Base-by-base conservation (phyloP, 2,888 invertebrate genomes). In the Hydrotaea diabolus region DNA sequence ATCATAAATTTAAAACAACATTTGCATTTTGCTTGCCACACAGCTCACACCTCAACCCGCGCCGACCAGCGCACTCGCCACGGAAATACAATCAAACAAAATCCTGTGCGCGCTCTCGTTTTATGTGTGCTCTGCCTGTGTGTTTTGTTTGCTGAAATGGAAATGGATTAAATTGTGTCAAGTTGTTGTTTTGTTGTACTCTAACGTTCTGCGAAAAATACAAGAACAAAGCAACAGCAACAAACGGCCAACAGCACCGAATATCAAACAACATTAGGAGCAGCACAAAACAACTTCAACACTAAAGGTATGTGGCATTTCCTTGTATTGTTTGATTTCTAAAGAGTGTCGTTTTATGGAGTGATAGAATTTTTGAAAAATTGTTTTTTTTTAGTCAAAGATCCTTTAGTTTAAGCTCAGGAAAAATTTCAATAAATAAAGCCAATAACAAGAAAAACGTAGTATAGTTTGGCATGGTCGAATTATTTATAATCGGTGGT, bases 101-200 rank as follows among this genome's bases (percentile, higher is more conserved):
- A 21, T 13, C 13, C 23, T 4, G 69, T 21, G 46, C 23, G 15
- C 31, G 23, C 23, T 43, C n/a, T 66, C 39, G 66, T 66, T 66
- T 43, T 66, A 4, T 15, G 23, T 26, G 26, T 69, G 11, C n/a
- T n/a, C n/a, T n/a, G n/a, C n/a, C n/a, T 36, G 31, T 62, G 59
- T 15, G 9, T 26, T 59, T 11, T 2, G 26, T 59, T 26, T 59
- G 59, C 23, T 13, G 11, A 75, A 75, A 74, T 66, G 84, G 11
- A 75, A 75, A 74, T 66, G 84, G 84, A 84, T 84, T 81, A 81
- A 78, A 77, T n/a, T 53, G 36, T 82, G 73, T 64, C 77, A 77
- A n/a, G 53, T 64, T 49, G 36, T 71, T 84, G 64, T 23, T 31
- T 69, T 69, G n/a, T n/a, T n/a, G 21, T 17, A 69, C 69, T 46